A percentile compares a stretch with the other conserved stretches of the same genome.
Conservation (phyloP, 2,797 vertebrate genomes). For the Acropternis orthonyx region DNA sequence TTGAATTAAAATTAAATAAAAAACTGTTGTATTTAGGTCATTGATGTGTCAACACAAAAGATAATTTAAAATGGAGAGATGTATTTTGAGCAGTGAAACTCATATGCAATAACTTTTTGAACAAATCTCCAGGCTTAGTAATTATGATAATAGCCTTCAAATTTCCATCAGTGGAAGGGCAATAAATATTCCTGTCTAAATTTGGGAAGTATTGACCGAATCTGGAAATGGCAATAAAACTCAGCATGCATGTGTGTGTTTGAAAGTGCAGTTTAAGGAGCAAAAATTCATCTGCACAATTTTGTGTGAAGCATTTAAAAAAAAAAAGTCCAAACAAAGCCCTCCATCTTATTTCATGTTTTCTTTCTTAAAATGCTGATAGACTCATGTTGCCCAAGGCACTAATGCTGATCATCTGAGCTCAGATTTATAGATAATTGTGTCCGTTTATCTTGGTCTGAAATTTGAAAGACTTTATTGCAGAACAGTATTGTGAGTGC, state of each 20-base stretch:
- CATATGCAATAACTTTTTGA: slow-evolving; percentile 53
- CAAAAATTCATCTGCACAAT: slow-evolving; percentile 36
- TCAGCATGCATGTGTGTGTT: slow-evolving; percentile 18
- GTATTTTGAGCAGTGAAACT: slow-evolving; percentile 29
- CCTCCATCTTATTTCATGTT: slow-evolving; percentile 51
- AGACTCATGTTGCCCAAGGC: not conserved
- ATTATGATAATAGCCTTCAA: slow-evolving; percentile 64
- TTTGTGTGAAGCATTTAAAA: not conserved
- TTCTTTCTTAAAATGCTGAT: slow-evolving; percentile 58
- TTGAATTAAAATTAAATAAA: slow-evolving; percentile 71
- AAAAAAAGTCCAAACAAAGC: not conserved
- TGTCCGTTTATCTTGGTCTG: slow-evolving; percentile 55
- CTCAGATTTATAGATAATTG: slow-evolving; percentile 64
- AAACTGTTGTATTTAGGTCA: slow-evolving; percentile 22
- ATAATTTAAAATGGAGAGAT: slow-evolving; percentile 47
- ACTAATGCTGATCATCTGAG: slow-evolving; percentile 43
- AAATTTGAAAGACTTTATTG: slow-evolving; percentile 50
- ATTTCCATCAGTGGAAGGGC: slow-evolving; percentile 50
- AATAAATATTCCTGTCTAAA: slow-evolving; percentile 56
- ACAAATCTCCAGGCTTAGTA: slow-evolving; percentile 54
- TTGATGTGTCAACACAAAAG: slow-evolving; percentile 55
- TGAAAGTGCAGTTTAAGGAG: slow-evolving; percentile 44
- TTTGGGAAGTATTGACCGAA: slow-evolving; percentile 59
- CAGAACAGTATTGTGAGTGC: not conserved
- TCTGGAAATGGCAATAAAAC: slow-evolving; percentile 49